These are phyloP conservation scores for Aphelinus atriplicis DNA, from an alignment of 1,140 invertebrate species.

Conservation along the genomic window DNA sequence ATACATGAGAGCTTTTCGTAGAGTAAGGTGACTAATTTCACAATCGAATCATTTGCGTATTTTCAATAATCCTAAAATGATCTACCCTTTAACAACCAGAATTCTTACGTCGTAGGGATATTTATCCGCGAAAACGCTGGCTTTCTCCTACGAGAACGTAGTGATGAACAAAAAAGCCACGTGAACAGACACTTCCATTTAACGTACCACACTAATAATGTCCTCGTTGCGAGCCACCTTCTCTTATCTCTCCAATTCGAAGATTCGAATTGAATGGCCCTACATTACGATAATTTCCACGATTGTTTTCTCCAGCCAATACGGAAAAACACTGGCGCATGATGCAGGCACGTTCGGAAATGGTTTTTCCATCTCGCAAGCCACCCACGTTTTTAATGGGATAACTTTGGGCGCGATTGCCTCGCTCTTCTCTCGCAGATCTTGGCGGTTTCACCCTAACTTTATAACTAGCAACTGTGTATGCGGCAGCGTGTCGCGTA, in stretches of 20 bases:
- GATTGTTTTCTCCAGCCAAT: conserved; percentile 35
- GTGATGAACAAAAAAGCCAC: too few relatives aligned
- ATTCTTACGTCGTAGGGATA: too few relatives aligned
- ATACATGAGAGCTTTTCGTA: too few relatives aligned
- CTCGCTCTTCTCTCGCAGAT: neutral
- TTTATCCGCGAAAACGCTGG: too few relatives aligned
- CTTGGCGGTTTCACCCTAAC: conserved; percentile 2
- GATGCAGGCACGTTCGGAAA: conserved; percentile 45
- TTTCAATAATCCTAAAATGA: too few relatives aligned
- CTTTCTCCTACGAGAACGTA: too few relatives aligned
- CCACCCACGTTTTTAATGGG: conserved; percentile 51
- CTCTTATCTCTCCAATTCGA: neutral
- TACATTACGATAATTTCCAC: neutral
- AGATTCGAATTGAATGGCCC: conserved; percentile 2
- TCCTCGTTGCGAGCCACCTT: neutral
- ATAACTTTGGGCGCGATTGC: conserved; percentile 44
- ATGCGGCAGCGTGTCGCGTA: too few relatives aligned
- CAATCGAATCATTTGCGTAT: too few relatives aligned
- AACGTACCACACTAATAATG: too few relatives aligned
- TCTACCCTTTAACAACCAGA: too few relatives aligned
- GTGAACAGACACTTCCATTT: too few relatives aligned
- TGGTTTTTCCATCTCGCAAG: conserved; percentile 44
- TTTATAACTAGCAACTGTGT: conserved; percentile 2
- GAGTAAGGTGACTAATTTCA: too few relatives aligned
- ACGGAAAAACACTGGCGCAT: conserved; percentile 45